These are phyloP conservation scores for Astatoreochromis straeleni DNA, from an alignment of 2,113 vertebrate genomes.

Conservation along the genomic window DNA sequence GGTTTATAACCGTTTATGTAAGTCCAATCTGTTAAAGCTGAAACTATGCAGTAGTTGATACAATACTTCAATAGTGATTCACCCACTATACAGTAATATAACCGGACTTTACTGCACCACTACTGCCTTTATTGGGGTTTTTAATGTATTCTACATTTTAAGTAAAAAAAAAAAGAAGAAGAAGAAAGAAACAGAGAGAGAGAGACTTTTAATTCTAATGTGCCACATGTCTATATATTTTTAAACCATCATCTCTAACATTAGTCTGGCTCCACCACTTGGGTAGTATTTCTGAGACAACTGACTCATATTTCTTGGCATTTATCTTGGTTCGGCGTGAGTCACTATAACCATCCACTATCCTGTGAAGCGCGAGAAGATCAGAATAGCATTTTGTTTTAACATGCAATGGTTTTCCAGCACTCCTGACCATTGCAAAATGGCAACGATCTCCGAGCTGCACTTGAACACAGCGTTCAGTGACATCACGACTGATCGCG, in stretches of 20 bases:
- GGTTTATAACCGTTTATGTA: background rate
- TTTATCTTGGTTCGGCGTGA: background rate
- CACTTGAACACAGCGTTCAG: background rate
- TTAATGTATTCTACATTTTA: background rate
- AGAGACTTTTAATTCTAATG: background rate
- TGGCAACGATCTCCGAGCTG: background rate
- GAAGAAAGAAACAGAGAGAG: fast-evolving
- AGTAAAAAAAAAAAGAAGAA: background rate
- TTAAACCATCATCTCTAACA: background rate
- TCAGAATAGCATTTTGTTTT: background rate
- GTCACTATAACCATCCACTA: background rate
- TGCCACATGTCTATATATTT: background rate
- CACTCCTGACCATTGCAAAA: background rate
- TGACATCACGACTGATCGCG: background rate
- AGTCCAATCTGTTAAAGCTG: background rate
- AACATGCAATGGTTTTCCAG: background rate
- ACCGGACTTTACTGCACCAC: background rate
- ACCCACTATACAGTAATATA: background rate
- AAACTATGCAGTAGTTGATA: background rate
- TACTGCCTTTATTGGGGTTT: background rate
- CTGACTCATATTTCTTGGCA: background rate
- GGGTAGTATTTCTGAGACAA: background rate
- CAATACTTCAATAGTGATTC: background rate
- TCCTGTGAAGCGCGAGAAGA: background rate
- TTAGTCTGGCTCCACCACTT: background rate